Conservation (phyloP, 2,888 invertebrate genomes). For the Allacma fusca region DNA sequence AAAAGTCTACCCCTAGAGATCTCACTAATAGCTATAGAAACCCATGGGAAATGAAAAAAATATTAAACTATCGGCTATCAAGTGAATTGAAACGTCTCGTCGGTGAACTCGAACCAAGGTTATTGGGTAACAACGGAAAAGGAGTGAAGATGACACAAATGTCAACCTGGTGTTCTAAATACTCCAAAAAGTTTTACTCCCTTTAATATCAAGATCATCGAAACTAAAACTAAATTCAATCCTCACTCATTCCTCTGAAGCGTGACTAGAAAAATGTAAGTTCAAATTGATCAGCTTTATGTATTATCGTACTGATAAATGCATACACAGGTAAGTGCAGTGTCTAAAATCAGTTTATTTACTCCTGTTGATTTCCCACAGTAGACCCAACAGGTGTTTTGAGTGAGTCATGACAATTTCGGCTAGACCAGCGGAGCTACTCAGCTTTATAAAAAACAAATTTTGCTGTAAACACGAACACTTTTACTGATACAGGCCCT, state of each 20-base stretch:
- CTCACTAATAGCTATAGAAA: too few relatives aligned
- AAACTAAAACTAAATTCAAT: not conserved
- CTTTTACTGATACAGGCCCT: not conserved
- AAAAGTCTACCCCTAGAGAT: too few relatives aligned
- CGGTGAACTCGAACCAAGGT: not conserved
- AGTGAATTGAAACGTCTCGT: not conserved
- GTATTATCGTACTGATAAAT: too few relatives aligned
- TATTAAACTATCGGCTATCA: not conserved
- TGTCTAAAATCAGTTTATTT: not conserved
- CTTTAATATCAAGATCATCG: not conserved
- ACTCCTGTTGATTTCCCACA: not conserved
- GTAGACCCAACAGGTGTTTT: conserved; percentile 2
- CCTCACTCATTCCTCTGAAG: not conserved
- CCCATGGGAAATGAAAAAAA: not conserved
- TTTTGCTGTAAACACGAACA: not conserved
- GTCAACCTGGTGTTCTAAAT: not conserved
- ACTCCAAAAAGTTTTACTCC: not conserved
- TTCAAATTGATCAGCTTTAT: not conserved
- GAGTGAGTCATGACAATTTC: not conserved
- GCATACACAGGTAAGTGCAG: not conserved
- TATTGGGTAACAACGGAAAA: not conserved
- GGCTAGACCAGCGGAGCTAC: not conserved
- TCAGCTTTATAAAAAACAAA: not conserved
- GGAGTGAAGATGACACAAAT: not conserved
- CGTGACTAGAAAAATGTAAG: not conserved